phyloP scores from a whole-genome alignment of 2,888 invertebrate genomes.

The Melolontha melolontha region DNA sequence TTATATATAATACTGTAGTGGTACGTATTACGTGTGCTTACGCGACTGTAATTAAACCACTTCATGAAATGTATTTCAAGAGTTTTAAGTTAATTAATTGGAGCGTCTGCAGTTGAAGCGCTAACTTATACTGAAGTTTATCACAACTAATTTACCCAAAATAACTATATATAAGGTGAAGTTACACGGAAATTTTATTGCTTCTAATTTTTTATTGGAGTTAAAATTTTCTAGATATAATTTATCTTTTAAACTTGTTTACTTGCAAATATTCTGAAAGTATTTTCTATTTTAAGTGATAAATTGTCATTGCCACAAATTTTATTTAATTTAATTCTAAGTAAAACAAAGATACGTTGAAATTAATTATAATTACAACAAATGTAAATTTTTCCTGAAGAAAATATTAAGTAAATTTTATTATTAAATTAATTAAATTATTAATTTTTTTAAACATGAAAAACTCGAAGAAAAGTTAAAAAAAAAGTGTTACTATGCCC shows the following conservation, averaged over 20 bases:
- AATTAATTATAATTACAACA: no score
- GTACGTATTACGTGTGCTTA: conserved; percentile 29
- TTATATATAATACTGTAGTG: conserved; percentile 44
- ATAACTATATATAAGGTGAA: conserved; percentile 51
- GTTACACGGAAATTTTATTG: conserved; percentile 46
- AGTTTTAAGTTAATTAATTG: conserved; percentile 57
- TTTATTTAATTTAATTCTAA: no score
- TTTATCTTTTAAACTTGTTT: no score
- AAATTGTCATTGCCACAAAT: no score
- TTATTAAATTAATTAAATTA: no score
- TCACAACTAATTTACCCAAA: conserved; percentile 55
- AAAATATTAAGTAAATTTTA: no score
- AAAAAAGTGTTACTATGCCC: no score
- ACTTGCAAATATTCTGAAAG: no score
- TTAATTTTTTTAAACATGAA: background rate
- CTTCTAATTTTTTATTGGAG: conserved; percentile 40
- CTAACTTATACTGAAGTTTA: conserved; percentile 56
- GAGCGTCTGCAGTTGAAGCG: conserved; percentile 56
- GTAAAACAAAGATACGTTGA: no score
- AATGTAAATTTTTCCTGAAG: no score
- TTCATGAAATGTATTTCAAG: conserved; percentile 55
- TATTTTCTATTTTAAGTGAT: no score
- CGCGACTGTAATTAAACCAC: conserved; percentile 43
- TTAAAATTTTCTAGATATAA: no score
- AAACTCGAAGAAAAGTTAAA: background rate